A percentile compares a stretch with the other conserved stretches of the same genome.
Evolutionary conservation across 2,888 invertebrate species (phyloP).

Genomic region (Scrobipalpa costella): DNA sequence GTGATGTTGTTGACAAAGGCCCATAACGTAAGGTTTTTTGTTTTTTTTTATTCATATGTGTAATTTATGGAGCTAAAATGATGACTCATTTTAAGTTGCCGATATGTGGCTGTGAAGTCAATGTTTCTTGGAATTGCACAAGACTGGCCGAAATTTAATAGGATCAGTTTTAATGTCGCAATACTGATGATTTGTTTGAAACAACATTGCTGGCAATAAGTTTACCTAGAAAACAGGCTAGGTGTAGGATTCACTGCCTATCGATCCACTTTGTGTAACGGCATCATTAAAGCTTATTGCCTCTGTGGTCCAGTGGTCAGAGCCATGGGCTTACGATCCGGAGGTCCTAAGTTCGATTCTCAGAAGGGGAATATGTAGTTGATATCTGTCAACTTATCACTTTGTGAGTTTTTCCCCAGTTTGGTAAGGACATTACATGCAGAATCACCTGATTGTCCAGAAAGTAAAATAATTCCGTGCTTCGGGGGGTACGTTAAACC

Average conservation of each 20-base stretch:
- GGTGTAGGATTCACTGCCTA: background rate
- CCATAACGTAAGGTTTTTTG: slow-evolving; percentile 22
- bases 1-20: slow-evolving; percentile 50
- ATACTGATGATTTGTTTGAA: background rate
- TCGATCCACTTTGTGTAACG: too few species aligned
- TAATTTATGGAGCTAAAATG: background rate
- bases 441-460: too few species aligned
- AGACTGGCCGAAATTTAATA: background rate
- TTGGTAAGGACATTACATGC: too few species aligned
- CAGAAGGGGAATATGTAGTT: too few species aligned
- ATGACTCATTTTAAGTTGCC: slow-evolving; percentile 1
- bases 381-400: too few species aligned
- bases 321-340: too few species aligned
- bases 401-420: too few species aligned
- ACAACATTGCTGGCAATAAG: too few species aligned
- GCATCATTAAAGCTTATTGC: too few species aligned
- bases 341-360: background rate
- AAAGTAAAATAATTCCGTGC: too few species aligned
- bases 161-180: background rate
- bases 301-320: background rate
- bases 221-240: too few species aligned
- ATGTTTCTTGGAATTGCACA: background rate
- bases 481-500: too few species aligned
- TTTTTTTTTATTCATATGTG: slow-evolving; percentile 1
- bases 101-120: background rate